phyloP scores from a whole-genome alignment of 92 coral and sea anemone species.

The Epizoanthus illoricatus region DNA sequence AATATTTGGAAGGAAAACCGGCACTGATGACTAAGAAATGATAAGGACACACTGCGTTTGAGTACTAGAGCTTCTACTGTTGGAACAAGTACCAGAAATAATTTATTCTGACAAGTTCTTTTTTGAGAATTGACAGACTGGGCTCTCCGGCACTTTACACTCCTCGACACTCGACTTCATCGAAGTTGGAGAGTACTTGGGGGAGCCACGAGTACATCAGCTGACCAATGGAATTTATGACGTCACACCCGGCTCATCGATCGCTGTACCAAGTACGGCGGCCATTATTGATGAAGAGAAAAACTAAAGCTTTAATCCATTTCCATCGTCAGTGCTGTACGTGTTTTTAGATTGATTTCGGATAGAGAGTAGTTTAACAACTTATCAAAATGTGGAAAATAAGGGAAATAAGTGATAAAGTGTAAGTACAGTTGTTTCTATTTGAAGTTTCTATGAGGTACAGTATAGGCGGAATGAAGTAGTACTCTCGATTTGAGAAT shows the following conservation, averaged over 20 bases:
- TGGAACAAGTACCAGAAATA: no score
- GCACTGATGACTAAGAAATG: no score
- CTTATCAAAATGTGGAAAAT: slow-evolving; percentile 89
- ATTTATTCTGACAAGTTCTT: no score
- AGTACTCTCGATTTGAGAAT: slow-evolving; percentile 15
- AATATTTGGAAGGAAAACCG: no score
- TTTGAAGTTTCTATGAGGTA: slow-evolving; percentile 28
- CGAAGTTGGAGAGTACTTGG: background rate
- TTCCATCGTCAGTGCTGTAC: slow-evolving; percentile 58
- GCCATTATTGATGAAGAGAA: slow-evolving; percentile 62
- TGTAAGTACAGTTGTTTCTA: slow-evolving; percentile 68
- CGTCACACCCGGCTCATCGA: slow-evolving; percentile 58
- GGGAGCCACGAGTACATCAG: no score
- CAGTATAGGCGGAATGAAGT: slow-evolving; percentile 1
- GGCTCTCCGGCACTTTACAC: no score
- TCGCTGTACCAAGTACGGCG: slow-evolving; percentile 49
- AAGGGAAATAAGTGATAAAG: slow-evolving; percentile 93
- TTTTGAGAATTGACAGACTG: no score
- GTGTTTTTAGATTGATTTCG: slow-evolving; percentile 13
- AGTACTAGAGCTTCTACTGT: no score
- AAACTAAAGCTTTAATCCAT: slow-evolving; percentile 51
- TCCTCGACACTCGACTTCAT: no score
- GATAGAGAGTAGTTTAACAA: background rate
- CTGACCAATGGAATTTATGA: slow-evolving; percentile 66
- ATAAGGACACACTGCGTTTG: no score